Evolutionary conservation across 2,113 vertebrate genomes (phyloP).

Genomic region (Erinaceus europaeus): DNA sequence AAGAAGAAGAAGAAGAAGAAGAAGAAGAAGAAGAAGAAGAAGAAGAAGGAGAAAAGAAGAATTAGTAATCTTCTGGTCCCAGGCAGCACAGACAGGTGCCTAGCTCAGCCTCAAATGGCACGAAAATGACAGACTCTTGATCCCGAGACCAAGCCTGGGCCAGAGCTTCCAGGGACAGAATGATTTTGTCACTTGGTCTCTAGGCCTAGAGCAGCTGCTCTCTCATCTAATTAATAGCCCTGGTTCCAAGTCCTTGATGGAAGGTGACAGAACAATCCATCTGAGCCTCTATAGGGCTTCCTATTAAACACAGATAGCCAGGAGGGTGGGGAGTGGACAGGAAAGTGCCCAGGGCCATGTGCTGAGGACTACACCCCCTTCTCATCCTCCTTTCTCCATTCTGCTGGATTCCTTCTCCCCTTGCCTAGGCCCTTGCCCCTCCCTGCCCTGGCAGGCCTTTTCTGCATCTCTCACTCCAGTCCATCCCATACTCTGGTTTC

Average conservation of each 20-base stretch:
- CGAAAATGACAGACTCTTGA: neutral
- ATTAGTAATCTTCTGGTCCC: no score
- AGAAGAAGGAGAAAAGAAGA: no score
- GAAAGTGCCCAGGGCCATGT: no score
- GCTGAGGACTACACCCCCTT: neutral
- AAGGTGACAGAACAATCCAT: neutral
- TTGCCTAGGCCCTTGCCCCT: neutral
- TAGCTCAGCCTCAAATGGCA: neutral
- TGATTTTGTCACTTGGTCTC: constrained; percentile 46
- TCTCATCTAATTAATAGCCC: constrained; percentile 55
- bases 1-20: no score
- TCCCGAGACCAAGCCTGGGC: neutral
- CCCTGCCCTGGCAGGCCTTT: neutral
- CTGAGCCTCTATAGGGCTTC: neutral
- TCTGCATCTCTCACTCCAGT: neutral
- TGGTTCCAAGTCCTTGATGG: constrained; percentile 19
- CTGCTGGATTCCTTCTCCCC: no score
- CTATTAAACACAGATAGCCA: neutral
- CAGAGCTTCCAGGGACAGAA: constrained; percentile 20
- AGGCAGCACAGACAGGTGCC: neutral
- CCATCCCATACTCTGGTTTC: neutral
- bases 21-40: no score
- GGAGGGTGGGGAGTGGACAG: neutral
- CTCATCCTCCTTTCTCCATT: neutral
- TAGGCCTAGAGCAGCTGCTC: constrained; percentile 43